Conservation (phyloP, 1,140 invertebrate genomes). For the Druon quercuslanigerum region DNA sequence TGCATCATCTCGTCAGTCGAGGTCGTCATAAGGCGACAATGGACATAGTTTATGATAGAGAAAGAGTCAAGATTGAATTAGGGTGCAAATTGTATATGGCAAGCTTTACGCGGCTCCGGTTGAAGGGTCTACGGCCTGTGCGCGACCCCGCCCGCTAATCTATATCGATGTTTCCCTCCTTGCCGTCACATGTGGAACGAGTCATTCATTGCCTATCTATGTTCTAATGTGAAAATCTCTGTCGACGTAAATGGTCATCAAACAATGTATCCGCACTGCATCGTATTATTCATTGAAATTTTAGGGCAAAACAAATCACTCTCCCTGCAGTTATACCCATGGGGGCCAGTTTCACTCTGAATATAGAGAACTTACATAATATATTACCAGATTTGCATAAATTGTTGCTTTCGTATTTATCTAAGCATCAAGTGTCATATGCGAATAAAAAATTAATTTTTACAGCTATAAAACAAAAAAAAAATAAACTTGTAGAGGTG, state of each 20-base stretch:
- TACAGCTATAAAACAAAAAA: too few relatives aligned
- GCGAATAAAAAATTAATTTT: too few relatives aligned
- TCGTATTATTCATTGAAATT: slow-evolving; percentile 26
- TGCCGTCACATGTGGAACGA: slow-evolving; percentile 39
- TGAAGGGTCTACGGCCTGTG: slow-evolving; percentile 54
- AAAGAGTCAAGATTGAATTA: slow-evolving; percentile 60
- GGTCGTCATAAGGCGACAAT: slow-evolving; percentile 47
- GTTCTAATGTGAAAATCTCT: slow-evolving; percentile 46
- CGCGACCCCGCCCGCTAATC: slow-evolving; percentile 58
- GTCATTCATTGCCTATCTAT: slow-evolving; percentile 39
- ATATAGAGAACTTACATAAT: not conserved
- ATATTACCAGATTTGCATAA: too few relatives aligned
- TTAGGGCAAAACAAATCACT: slow-evolving; percentile 30
- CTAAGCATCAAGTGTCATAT: too few relatives aligned
- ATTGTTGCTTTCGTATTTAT: too few relatives aligned
- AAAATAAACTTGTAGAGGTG: too few relatives aligned
- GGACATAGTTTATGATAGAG: slow-evolving; percentile 48
- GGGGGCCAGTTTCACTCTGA: not conserved
- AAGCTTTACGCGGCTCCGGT: slow-evolving; percentile 37
- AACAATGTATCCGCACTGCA: not conserved
- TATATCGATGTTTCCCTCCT: slow-evolving; percentile 45
- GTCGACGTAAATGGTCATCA: slow-evolving; percentile 36
- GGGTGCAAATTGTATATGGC: slow-evolving; percentile 43
- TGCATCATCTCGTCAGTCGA: slow-evolving; percentile 41
- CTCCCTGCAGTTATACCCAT: not conserved